These are phyloP conservation scores for Coronaproctus castanopsis DNA, from an alignment of 2,888 invertebrate genomes.

Conservation along the genomic window DNA sequence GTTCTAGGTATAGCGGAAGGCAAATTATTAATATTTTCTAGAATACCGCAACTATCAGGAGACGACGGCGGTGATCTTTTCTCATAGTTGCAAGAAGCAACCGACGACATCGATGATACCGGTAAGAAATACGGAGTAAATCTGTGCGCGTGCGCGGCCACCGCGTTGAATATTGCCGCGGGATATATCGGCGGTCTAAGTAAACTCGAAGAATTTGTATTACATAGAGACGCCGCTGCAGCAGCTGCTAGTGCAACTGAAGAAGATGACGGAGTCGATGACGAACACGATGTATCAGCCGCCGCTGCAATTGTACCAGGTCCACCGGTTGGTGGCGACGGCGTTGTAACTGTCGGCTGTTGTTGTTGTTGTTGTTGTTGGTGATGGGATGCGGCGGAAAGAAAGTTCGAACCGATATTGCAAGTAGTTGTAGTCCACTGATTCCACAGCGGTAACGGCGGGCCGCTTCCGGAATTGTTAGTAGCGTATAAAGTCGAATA, in stretches of 20 bases:
- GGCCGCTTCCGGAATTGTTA: slow-evolving; percentile 20
- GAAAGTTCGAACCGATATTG: neutral
- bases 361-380: slow-evolving; percentile 26
- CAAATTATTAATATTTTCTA: neutral
- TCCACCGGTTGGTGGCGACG: slow-evolving; percentile 16
- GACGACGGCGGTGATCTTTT: slow-evolving; percentile 39
- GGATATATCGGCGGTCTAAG: slow-evolving; percentile 18
- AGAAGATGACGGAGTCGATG: neutral
- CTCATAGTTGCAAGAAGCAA: slow-evolving; percentile 29
- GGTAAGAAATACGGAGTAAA: slow-evolving; percentile 25
- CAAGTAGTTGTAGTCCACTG: slow-evolving; percentile 42
- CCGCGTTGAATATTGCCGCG: neutral
- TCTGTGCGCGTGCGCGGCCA: slow-evolving; percentile 13
- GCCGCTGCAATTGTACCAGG: neutral
- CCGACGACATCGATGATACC: slow-evolving; percentile 28
- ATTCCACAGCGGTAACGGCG: slow-evolving; percentile 35
- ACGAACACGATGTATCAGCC: neutral
- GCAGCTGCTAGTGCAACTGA: neutral
- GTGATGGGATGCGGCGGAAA: neutral
- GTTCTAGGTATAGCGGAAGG: too few species aligned
- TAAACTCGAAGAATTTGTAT: slow-evolving; percentile 20
- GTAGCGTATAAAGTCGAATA: slow-evolving; percentile 12
- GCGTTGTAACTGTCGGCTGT: slow-evolving; percentile 31
- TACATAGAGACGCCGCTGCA: slow-evolving; percentile 2
- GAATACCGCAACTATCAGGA: slow-evolving; percentile 12